Conservation (phyloP, 2,797 vertebrate species). For the Pipistrellus nathusii region DNA sequence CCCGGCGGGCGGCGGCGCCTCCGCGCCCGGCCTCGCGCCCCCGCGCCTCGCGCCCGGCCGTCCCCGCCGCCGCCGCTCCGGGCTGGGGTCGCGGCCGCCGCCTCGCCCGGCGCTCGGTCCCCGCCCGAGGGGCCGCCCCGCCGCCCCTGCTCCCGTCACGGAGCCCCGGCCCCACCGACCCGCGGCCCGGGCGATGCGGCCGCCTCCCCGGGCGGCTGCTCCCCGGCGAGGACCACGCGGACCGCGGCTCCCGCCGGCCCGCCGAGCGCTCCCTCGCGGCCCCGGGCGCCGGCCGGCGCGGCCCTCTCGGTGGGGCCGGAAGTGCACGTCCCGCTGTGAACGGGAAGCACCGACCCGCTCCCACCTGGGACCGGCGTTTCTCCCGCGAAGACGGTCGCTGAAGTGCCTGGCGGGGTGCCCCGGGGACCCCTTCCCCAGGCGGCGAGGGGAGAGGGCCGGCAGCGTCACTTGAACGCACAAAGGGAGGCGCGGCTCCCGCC, state of each 20-base stretch:
- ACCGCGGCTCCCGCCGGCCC: not conserved
- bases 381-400: not conserved
- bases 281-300: too few species aligned
- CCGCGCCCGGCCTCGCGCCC: not conserved
- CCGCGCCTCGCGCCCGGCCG: not conserved
- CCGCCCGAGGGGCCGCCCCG: fast-evolving
- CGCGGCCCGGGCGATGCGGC: not conserved
- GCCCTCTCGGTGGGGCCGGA: not conserved
- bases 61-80: not conserved
- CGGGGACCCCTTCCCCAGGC: not conserved
- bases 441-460: not conserved
- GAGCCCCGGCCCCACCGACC: not conserved
- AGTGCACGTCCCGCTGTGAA: not conserved
- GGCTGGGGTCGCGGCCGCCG: not conserved
- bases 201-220: fast-evolving
- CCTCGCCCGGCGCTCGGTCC: too few species aligned
- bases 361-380: not conserved
- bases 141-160: not conserved
- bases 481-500: too few species aligned
- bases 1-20: conserved; percentile 69
- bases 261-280: too few species aligned
- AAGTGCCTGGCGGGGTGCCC: not conserved
- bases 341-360: not conserved
- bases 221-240: fast-evolving
- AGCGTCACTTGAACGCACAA: not conserved